A percentile compares a stretch with the other conserved stretches of the same genome.
phyloP scores from a whole-genome alignment of 1,140 invertebrate genomes.

The Trichonephila clavipes region DNA sequence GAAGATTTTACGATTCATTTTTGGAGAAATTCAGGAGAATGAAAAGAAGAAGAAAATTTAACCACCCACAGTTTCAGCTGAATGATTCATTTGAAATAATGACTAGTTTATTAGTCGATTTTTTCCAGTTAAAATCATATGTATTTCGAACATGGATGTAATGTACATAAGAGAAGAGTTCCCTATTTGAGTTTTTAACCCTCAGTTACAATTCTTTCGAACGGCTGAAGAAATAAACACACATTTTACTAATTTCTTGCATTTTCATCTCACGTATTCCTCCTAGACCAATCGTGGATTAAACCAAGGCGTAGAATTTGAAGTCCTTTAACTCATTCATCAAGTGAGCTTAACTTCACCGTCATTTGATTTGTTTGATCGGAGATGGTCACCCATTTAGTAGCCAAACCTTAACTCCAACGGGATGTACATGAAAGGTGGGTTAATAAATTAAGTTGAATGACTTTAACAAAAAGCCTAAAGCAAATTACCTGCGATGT shows the following conservation, averaged over 20 bases:
- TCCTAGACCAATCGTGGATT: background rate
- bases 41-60: too few species aligned
- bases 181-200: background rate
- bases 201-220: background rate
- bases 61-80: too few species aligned
- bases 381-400: background rate
- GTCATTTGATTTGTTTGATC: background rate
- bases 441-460: slow-evolving; percentile 34
- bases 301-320: background rate
- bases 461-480: background rate
- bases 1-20: too few species aligned
- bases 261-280: background rate
- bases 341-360: background rate
- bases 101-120: too few species aligned
- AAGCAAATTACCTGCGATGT: slow-evolving; percentile 17
- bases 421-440: background rate
- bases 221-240: background rate
- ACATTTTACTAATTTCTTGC: background rate
- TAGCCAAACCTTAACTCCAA: background rate
- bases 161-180: too few species aligned
- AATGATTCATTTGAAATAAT: too few species aligned
- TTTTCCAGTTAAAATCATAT: too few species aligned
- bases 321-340: slow-evolving; percentile 3
- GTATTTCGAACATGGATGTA: too few species aligned
- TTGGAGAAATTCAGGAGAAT: too few species aligned